These are phyloP conservation scores for Microctenopoma stevenorrisi DNA, from an alignment of 2,797 vertebrate genomes.

Conservation along the genomic window DNA sequence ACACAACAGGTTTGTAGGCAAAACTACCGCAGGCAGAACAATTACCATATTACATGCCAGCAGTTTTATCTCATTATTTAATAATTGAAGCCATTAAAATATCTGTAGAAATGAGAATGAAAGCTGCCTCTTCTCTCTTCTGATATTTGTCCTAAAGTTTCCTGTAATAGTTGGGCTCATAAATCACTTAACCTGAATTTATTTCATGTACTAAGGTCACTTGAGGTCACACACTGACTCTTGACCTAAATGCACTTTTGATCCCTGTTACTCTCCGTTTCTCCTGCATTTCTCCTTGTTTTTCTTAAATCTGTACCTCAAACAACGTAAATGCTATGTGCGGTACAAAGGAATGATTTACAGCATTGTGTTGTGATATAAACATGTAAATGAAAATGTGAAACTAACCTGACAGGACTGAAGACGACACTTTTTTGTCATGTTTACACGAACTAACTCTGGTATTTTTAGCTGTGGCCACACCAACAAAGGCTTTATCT, in stretches of 20 bases:
- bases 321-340: background rate
- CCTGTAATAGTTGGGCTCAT: slow-evolving; percentile 26
- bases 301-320: background rate
- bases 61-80: slow-evolving; percentile 16
- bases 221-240: background rate
- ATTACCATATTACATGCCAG: slow-evolving; percentile 48
- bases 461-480: background rate
- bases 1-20: slow-evolving; percentile 6
- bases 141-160: slow-evolving; percentile 29
- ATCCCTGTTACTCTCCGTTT: background rate
- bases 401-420: background rate
- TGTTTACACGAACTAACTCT: too few relatives aligned
- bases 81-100: slow-evolving; percentile 48
- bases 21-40: slow-evolving; percentile 25
- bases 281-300: background rate
- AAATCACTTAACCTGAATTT: slow-evolving; percentile 26
- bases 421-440: too few relatives aligned
- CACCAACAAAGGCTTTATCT: background rate
- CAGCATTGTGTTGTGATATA: background rate
- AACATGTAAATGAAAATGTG: background rate
- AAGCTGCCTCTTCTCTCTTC: slow-evolving; percentile 1
- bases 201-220: slow-evolving; percentile 17
- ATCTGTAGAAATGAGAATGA: slow-evolving; percentile 37
- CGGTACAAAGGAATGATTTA: background rate
- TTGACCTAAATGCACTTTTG: slow-evolving; percentile 4